These are phyloP conservation scores for Aricia agestis DNA, from an alignment of 1,140 invertebrate species.

Conservation along the genomic window DNA sequence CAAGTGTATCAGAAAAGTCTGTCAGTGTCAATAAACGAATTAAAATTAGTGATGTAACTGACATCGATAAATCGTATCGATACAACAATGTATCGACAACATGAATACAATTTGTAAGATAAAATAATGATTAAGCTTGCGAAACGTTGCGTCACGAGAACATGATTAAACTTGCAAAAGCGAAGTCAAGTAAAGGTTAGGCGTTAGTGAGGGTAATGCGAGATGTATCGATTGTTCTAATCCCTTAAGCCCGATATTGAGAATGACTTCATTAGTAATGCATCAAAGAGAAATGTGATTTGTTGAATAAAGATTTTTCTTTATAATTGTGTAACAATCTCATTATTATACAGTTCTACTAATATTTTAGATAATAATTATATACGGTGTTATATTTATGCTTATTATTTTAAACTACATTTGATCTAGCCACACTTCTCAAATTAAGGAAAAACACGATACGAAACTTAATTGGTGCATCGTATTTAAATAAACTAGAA, in stretches of 20 bases:
- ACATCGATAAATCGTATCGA: slow-evolving; percentile 18
- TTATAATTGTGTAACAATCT: no score
- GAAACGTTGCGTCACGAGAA: slow-evolving; percentile 72
- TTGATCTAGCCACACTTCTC: no score
- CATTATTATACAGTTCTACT: no score
- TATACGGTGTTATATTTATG: no score
- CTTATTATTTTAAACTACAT: no score
- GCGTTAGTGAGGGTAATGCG: slow-evolving; percentile 42
- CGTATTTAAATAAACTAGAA: no score
- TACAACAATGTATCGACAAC: slow-evolving; percentile 36
- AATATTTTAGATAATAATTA: no score
- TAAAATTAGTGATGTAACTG: slow-evolving; percentile 20
- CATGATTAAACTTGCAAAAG: slow-evolving; percentile 75
- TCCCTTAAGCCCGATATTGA: neutral
- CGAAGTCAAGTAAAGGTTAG: slow-evolving; percentile 72
- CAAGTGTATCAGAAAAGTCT: neutral
- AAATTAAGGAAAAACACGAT: no score
- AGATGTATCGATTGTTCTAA: slow-evolving; percentile 33
- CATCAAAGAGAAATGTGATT: neutral
- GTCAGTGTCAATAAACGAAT: neutral
- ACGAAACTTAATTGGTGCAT: no score
- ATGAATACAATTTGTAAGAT: slow-evolving; percentile 73
- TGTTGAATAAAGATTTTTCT: no score
- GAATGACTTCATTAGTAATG: slow-evolving; percentile 3
- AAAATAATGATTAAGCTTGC: slow-evolving; percentile 73